A percentile compares a stretch with the other conserved stretches of the same genome.
Evolutionary conservation across 37 sponge, comb jelly and placozoan species (phyloP).

Genomic region (Cliona cf. orientalis): DNA sequence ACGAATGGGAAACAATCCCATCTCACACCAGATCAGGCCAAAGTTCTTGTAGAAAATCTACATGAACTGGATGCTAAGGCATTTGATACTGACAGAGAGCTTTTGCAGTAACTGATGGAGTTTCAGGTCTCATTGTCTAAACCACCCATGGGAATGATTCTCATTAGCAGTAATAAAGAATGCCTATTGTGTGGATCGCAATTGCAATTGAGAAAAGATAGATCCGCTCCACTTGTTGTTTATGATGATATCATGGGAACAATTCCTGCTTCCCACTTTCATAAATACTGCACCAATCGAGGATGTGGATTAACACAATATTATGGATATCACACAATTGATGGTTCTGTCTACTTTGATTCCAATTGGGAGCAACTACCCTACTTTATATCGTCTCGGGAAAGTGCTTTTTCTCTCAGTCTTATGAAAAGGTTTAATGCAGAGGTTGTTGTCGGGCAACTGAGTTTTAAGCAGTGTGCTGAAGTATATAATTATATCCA

Average conservation of each 20-base stretch:
- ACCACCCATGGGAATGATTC: background rate
- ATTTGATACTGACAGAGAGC: background rate
- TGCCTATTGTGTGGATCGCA: no score
- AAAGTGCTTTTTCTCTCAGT: background rate
- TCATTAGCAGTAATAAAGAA: background rate
- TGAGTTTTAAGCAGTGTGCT: background rate
- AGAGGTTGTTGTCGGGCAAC: background rate
- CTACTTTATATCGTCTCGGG: background rate
- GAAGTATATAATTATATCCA: background rate
- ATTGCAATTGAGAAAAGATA: background rate
- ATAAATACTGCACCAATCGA: background rate
- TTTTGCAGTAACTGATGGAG: background rate
- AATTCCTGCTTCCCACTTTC: background rate
- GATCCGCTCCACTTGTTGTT: background rate
- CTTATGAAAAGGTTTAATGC: background rate
- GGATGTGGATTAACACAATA: background rate
- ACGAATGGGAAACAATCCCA: background rate
- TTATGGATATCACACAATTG: background rate
- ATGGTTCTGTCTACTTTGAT: background rate
- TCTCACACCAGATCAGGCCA: background rate
- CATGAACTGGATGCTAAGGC: background rate
- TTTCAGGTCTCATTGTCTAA: background rate
- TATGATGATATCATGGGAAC: background rate
- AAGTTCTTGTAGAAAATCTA: background rate
- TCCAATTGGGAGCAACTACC: background rate